Percentiles rank a stretch among this genome's conserved stretches.
These are phyloP conservation scores for Setipinna tenuifilis DNA, from an alignment of 2,797 vertebrate species.

Conservation along the genomic window DNA sequence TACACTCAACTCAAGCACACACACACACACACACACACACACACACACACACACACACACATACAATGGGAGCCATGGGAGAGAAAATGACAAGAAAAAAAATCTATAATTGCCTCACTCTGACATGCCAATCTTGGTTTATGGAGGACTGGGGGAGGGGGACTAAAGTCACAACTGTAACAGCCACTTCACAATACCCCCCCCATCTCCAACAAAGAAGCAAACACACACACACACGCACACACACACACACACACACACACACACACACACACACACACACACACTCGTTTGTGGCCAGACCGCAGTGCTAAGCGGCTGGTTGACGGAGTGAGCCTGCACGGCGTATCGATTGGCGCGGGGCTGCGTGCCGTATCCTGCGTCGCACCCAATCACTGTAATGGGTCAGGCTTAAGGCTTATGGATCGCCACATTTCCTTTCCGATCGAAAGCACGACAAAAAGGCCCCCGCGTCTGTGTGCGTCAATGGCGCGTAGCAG, in stretches of 20 bases:
- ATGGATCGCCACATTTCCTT: constrained; percentile 49
- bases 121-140: background rate
- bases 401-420: constrained; percentile 46
- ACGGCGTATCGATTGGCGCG: constrained; percentile 41
- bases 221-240: no score
- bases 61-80: background rate
- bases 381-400: constrained; percentile 28
- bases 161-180: background rate
- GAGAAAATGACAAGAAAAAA: constrained; percentile 20
- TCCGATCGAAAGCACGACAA: constrained; percentile 33
- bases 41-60: background rate
- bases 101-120: background rate
- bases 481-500: background rate
- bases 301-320: background rate
- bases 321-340: constrained; percentile 41
- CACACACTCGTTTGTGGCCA: background rate
- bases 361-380: constrained; percentile 26
- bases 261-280: background rate
- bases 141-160: background rate
- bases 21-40: constrained; percentile 7
- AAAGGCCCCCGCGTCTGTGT: background rate
- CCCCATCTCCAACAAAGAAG: background rate
- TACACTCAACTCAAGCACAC: background rate
- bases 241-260: background rate
- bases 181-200: background rate